Evolutionary conservation across 2,888 invertebrate species (phyloP), one percentile per base, ranked within the genome.

Genomic region (Heliconius ismenius): DNA sequence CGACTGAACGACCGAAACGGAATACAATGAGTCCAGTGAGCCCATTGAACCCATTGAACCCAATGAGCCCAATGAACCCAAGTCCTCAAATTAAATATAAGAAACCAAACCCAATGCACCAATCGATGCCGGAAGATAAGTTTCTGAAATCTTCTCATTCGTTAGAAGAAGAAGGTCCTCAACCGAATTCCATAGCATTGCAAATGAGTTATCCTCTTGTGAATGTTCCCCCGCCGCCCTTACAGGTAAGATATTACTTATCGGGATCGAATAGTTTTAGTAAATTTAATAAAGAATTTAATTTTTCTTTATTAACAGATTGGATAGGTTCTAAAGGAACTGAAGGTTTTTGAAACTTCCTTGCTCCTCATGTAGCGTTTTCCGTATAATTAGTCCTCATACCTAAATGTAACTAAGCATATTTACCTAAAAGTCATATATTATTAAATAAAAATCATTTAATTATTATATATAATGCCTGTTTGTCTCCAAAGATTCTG

Each of bases 151-250:
- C 92, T n/a, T 90, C 92, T 18, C 90, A 90, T 24, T 93, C 93
- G 18, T 73, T 93, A 82, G 93, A 93, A 67, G 91, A 90, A 75
- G 93, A 92, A 0, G 92, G 91, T 0, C 92, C 93, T 24, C 91
- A 90, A 82, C 94, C 94, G 3, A 96, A 96, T 89, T 95, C 96
- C 78, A 95, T 96, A 83, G 95, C 95, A 85, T 88, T 95, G 92
- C 95, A 96, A 90, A 95, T 96, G 95, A 95, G 93, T 83, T 96
- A 95, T 81, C 96, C 96, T 79, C 90, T 96, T 81, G 95, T 95
- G 82, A 95, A 95, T 82, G 95, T 90, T 64, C 94, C 94, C 79
- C 94, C 94, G 82, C 93, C 94, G 76, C 92, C 93, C 6, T 60
- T 94, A 78, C 91, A 92, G 93, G 93, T 94, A 88, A 83, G n/a